Evolutionary conservation across 2,888 invertebrate species (phyloP), one percentile per base, ranked within the genome.

Genomic region (Pollenia angustigena): DNA sequence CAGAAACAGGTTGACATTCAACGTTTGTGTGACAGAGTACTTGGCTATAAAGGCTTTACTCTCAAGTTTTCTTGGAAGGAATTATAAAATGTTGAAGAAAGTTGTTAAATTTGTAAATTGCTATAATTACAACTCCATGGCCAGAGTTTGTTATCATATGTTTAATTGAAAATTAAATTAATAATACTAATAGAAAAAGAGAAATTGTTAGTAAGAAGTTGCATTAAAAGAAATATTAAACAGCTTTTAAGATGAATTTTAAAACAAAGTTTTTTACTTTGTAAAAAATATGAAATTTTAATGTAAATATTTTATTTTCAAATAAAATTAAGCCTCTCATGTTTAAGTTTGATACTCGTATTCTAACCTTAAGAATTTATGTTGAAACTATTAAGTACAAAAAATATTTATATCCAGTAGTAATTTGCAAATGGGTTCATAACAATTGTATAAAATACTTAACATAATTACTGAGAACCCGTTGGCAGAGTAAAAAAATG

Each of bases 1-100:
- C 1, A 44, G n/a, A 78, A 76, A 82, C 82, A 54, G 62, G 82
- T 76, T 69, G 76, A 82, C 76, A 82, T 69, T 82, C 18, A 76
- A 60, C 52, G 75, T 32, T 40, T 50, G 9, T 60, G 23, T 50
- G 18, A 18, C 52, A 32, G n/a, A 72, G 50, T 66, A n/a, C 14
- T 50, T 40, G 62, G 16, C 18, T 46, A 40, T 0, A 64, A 48
- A 32, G 32, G 32, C 32, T 32, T 32, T 2, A 58, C 40, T 44
- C 66, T 14, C 46, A 10, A 52, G 48, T 68, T 69, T 62, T 71
- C 54, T 18, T 44, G 44, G 18, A 76, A 76, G 32, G 69, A 76
- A 40, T 76, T 62, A 32, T 18, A 69, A 62, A 69, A 76, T 56
- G 76, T 52, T 32, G 8, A 48, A 76, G 82, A 76, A 82, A 82